Evolutionary conservation across 2,797 vertebrate species (phyloP).

Genomic region (Dermochelys coriacea): DNA sequence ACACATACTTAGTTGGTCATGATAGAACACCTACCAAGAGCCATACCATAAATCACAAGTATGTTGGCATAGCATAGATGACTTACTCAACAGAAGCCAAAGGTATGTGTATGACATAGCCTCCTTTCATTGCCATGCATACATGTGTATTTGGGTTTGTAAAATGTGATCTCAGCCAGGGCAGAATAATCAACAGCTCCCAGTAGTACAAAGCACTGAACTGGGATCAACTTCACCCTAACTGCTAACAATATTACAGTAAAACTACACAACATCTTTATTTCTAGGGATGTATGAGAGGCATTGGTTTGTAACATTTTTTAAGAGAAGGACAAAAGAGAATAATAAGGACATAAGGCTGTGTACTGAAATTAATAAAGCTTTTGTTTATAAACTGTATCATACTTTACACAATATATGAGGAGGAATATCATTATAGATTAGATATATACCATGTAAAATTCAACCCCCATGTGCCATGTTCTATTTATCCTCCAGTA

Average conservation of each 20-base stretch:
- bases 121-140: background rate
- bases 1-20: constrained; percentile 4
- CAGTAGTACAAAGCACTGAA: background rate
- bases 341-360: background rate
- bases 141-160: background rate
- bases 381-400: background rate
- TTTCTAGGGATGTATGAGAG: background rate
- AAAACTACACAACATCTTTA: background rate
- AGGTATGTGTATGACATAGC: background rate
- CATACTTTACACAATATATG: background rate
- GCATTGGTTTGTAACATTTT: background rate
- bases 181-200: background rate
- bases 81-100: background rate
- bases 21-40: background rate
- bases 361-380: background rate
- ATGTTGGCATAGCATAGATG: background rate
- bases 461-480: background rate
- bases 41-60: background rate
- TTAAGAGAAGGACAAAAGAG: background rate
- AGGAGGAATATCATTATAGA: background rate
- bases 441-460: background rate
- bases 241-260: background rate
- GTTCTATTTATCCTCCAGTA: background rate
- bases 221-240: background rate
- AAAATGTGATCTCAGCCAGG: background rate